Percentiles rank a stretch among this genome's conserved stretches.
These are phyloP conservation scores for Metellina segmentata DNA, from an alignment of 2,888 invertebrate species.

Conservation along the genomic window DNA sequence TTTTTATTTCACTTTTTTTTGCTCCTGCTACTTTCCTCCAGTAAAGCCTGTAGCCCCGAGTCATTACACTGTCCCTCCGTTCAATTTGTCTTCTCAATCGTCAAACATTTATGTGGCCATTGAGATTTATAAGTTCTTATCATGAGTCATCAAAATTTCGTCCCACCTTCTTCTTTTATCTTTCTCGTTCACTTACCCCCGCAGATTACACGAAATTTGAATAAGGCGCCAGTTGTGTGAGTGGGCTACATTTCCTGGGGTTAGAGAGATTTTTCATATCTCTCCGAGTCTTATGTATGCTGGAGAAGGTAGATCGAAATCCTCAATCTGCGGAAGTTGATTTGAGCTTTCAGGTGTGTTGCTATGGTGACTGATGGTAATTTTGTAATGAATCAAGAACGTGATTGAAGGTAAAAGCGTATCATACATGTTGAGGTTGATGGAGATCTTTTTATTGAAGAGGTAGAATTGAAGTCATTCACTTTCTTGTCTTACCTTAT, in stretches of 20 bases:
- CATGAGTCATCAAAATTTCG: slow-evolving; percentile 73
- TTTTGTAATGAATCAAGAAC: background rate
- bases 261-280: background rate
- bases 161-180: slow-evolving; percentile 14
- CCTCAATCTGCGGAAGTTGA: too few relatives aligned
- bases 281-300: background rate
- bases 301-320: background rate
- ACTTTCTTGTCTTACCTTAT: too few relatives aligned
- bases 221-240: background rate
- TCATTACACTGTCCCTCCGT: slow-evolving; percentile 64
- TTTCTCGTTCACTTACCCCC: slow-evolving; percentile 3
- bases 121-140: slow-evolving; percentile 75
- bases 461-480: too few relatives aligned
- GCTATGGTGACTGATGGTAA: background rate
- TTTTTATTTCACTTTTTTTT: slow-evolving; percentile 48
- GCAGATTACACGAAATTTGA: slow-evolving; percentile 47
- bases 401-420: background rate
- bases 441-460: too few relatives aligned
- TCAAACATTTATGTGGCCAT: slow-evolving; percentile 69
- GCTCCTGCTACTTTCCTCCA: slow-evolving; percentile 3
- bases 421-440: background rate
- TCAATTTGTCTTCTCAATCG: slow-evolving; percentile 69
- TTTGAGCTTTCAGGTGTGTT: background rate
- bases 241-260: background rate
- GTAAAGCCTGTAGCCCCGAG: slow-evolving; percentile 54